A percentile compares a stretch with the other conserved stretches of the same genome.
These are phyloP conservation scores for Poecilia picta DNA, from an alignment of 2,797 vertebrate genomes.

Conservation along the genomic window DNA sequence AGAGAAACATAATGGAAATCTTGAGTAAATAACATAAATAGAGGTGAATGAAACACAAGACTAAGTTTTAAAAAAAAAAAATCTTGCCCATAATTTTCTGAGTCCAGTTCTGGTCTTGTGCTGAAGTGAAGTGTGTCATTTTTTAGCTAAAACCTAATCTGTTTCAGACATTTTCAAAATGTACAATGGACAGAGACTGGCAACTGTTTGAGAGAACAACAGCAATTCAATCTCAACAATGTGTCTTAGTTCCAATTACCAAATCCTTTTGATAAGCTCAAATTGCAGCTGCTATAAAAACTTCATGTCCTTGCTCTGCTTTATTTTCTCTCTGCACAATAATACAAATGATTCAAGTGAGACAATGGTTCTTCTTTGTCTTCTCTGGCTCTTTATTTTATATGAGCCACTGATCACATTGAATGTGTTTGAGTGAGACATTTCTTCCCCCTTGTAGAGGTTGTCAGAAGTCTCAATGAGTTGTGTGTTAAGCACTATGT, in stretches of 20 bases:
- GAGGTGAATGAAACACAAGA: not conserved
- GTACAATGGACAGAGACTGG: too few relatives aligned
- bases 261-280: not conserved
- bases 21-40: not conserved
- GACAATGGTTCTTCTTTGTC: not conserved
- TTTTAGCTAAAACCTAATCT: too few relatives aligned
- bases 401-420: not conserved
- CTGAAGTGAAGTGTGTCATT: too few relatives aligned
- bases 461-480: not conserved
- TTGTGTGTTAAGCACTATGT: not conserved
- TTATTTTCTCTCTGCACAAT: not conserved
- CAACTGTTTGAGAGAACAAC: too few relatives aligned
- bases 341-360: conserved; percentile 3
- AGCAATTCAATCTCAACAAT: too few relatives aligned
- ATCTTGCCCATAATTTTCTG: too few relatives aligned
- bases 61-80: not conserved
- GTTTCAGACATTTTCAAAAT: too few relatives aligned
- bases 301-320: not conserved
- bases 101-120: too few relatives aligned
- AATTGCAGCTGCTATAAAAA: not conserved
- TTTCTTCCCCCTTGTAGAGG: not conserved
- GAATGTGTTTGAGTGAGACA: not conserved
- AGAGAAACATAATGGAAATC: not conserved
- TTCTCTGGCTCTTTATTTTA: not conserved
- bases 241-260: not conserved